These are phyloP conservation scores for Neodiprion pinetum DNA, from an alignment of 1,140 invertebrate genomes.

Conservation along the genomic window DNA sequence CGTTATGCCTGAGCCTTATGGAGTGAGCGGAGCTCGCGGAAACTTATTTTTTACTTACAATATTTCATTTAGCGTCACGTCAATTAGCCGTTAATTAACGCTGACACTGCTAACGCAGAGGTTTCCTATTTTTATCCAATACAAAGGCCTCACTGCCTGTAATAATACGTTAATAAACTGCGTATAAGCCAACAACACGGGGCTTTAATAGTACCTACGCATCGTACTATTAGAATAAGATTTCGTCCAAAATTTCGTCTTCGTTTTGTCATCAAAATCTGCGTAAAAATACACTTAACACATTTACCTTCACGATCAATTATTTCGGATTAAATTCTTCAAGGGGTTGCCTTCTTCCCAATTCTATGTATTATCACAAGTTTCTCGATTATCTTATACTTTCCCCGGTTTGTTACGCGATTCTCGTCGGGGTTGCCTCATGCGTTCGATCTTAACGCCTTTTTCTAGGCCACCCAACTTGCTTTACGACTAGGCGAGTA, in stretches of 20 bases:
- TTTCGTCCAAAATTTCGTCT: no score
- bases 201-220: no score
- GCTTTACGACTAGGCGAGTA: neutral
- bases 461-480: neutral
- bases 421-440: neutral
- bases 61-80: slow-evolving; percentile 1
- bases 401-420: no score
- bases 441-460: neutral
- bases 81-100: neutral
- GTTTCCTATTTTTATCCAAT: neutral
- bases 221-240: no score
- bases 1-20: neutral
- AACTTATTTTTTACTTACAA: neutral
- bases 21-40: neutral
- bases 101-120: neutral
- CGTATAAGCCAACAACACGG: neutral
- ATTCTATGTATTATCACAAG: no score
- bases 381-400: no score
- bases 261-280: no score
- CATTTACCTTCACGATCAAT: neutral
- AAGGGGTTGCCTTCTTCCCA: no score
- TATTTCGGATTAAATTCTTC: neutral
- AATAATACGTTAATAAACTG: slow-evolving; percentile 2
- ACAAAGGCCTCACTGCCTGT: neutral
- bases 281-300: no score